phyloP scores from a whole-genome alignment of 2,113 vertebrate genomes.

The Oenanthe melanoleuca region DNA sequence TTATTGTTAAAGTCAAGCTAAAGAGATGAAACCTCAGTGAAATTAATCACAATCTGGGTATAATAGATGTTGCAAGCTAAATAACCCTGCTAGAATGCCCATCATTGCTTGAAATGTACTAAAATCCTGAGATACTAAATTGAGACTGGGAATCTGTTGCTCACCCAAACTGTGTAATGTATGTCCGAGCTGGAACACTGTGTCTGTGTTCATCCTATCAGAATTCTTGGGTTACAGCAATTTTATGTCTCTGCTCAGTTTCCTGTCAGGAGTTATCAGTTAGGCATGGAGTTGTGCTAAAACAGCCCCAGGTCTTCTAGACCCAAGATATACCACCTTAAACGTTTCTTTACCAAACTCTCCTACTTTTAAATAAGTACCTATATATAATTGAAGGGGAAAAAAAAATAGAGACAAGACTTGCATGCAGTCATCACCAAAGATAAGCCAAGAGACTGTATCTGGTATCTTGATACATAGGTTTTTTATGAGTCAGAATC shows the following conservation, averaged over 20 bases:
- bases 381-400: not conserved
- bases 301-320: not conserved
- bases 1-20: not conserved
- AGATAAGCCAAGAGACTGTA: not conserved
- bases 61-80: not conserved
- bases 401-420: not conserved
- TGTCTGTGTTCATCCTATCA: not conserved
- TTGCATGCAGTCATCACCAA: not conserved
- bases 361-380: not conserved
- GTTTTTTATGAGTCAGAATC: not conserved
- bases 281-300: not conserved
- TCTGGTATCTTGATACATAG: not conserved
- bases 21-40: not conserved
- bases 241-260: not conserved
- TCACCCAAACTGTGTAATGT: not conserved
- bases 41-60: not conserved
- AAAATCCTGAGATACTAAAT: not conserved
- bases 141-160: not conserved
- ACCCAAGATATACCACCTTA: not conserved
- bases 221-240: not conserved
- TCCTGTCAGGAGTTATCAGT: not conserved
- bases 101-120: not conserved
- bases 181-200: not conserved
- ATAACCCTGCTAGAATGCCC: not conserved
- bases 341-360: not conserved